These are phyloP conservation scores for Gadopsis marmoratus DNA, from an alignment of 2,797 vertebrate genomes.

Conservation along the genomic window DNA sequence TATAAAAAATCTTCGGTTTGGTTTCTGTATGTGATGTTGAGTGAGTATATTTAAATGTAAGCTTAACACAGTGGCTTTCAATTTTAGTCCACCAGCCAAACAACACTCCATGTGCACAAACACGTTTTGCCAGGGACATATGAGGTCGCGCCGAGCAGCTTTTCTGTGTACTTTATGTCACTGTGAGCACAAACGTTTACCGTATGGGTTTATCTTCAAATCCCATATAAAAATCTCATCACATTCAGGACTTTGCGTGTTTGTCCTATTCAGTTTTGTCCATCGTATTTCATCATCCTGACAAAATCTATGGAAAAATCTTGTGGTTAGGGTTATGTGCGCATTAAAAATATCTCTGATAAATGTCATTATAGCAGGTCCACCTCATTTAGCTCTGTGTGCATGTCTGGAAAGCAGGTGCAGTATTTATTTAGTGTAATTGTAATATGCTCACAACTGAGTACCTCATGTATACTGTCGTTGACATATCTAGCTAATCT, in stretches of 20 bases:
- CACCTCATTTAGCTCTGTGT: not conserved
- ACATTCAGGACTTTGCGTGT: not conserved
- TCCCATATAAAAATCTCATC: not conserved
- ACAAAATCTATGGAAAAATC: slow-evolving; percentile 14
- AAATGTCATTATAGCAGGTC: not conserved
- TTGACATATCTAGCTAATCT: slow-evolving; percentile 44
- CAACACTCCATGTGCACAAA: no score
- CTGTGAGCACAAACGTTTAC: slow-evolving; percentile 14
- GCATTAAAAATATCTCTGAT: slow-evolving; percentile 30
- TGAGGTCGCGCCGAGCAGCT: slow-evolving; percentile 15
- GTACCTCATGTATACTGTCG: slow-evolving; percentile 44
- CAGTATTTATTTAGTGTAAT: slow-evolving; percentile 40
- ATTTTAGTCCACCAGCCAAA: no score
- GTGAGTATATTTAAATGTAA: no score
- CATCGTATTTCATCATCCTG: not conserved
- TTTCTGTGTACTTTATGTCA: not conserved
- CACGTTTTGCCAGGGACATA: not conserved
- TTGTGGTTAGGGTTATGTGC: not conserved
- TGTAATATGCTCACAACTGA: slow-evolving; percentile 14
- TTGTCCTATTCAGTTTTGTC: not conserved
- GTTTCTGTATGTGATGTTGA: no score
- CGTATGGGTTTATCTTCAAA: not conserved
- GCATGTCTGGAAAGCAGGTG: slow-evolving; percentile 36
- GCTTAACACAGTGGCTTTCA: no score
- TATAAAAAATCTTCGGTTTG: slow-evolving; percentile 39